These are phyloP conservation scores for Gadus macrocephalus DNA, from an alignment of 2,113 vertebrate species.

Conservation along the genomic window DNA sequence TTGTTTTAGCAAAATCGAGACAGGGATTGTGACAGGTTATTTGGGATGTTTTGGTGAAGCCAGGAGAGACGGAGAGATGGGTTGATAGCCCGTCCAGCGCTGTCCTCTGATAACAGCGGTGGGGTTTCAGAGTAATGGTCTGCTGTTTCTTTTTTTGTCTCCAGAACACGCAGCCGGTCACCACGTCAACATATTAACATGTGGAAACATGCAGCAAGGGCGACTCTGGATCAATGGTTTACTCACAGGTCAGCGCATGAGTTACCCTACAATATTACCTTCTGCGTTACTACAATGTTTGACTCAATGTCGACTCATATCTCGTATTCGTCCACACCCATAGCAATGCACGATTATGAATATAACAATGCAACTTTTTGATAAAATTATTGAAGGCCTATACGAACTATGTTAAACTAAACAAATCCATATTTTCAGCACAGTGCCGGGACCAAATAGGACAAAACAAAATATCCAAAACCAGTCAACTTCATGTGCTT, in stretches of 20 bases:
- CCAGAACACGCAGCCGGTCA: conserved; percentile 74
- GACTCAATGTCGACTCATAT: too few relatives aligned
- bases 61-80: too few relatives aligned
- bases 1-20: too few relatives aligned
- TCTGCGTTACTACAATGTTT: too few relatives aligned
- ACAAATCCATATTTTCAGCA: conserved; percentile 42
- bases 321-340: too few relatives aligned
- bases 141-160: conserved; percentile 26
- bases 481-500: conserved; percentile 52
- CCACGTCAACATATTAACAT: conserved; percentile 67
- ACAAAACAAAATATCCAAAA: conserved; percentile 19
- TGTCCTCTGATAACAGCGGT: too few relatives aligned
- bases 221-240: conserved; percentile 36
- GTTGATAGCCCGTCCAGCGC: too few relatives aligned
- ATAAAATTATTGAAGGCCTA: neutral
- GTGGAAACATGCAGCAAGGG: conserved; percentile 16
- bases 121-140: conserved; percentile 7
- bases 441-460: conserved; percentile 45
- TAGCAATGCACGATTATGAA: neutral
- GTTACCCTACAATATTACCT: too few relatives aligned
- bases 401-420: neutral
- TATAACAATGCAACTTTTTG: neutral
- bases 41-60: too few relatives aligned
- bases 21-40: too few relatives aligned
- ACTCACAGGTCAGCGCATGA: conserved; percentile 51